A percentile compares a stretch with the other conserved stretches of the same genome.
Evolutionary conservation across 2,888 invertebrate species (phyloP).

Genomic region (Augochlorella aurata): DNA sequence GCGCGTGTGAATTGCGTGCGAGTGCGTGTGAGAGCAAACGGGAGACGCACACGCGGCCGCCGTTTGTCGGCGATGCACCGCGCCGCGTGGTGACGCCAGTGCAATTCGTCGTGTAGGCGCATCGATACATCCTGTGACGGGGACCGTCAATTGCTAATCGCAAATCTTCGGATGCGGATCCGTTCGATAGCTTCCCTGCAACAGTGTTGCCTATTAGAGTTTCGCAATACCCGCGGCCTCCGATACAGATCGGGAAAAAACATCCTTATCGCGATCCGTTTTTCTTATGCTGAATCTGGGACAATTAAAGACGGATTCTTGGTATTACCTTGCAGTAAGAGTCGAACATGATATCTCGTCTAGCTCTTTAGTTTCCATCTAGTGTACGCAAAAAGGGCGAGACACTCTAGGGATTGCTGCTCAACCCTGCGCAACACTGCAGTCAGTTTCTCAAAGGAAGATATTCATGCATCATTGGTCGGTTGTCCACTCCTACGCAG

Average conservation of each 20-base stretch:
- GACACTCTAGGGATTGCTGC: not conserved
- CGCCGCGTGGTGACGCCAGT: slow-evolving; percentile 13
- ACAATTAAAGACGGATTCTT: too few relatives aligned
- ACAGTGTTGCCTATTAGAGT: not conserved
- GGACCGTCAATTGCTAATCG: slow-evolving; percentile 40
- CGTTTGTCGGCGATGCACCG: slow-evolving; percentile 41
- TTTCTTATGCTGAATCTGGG: too few relatives aligned
- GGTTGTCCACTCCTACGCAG: not conserved
- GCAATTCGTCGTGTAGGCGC: slow-evolving; percentile 19
- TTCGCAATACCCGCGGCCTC: not conserved
- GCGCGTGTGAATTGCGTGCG: slow-evolving; percentile 17
- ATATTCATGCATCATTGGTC: not conserved
- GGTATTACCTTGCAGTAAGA: too few relatives aligned
- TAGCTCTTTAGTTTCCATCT: too few relatives aligned
- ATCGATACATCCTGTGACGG: slow-evolving; percentile 52
- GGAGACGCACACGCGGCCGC: slow-evolving; percentile 9
- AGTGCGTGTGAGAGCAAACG: slow-evolving; percentile 3
- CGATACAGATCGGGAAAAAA: not conserved
- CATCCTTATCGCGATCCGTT: not conserved
- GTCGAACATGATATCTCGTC: too few relatives aligned
- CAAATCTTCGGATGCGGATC: not conserved
- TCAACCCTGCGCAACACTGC: not conserved
- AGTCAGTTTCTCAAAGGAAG: not conserved
- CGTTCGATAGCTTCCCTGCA: not conserved
- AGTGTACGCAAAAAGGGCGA: not conserved